Evolutionary conservation across 2,888 invertebrate species (phyloP).

Genomic region (Polydrusus tereticollis): DNA sequence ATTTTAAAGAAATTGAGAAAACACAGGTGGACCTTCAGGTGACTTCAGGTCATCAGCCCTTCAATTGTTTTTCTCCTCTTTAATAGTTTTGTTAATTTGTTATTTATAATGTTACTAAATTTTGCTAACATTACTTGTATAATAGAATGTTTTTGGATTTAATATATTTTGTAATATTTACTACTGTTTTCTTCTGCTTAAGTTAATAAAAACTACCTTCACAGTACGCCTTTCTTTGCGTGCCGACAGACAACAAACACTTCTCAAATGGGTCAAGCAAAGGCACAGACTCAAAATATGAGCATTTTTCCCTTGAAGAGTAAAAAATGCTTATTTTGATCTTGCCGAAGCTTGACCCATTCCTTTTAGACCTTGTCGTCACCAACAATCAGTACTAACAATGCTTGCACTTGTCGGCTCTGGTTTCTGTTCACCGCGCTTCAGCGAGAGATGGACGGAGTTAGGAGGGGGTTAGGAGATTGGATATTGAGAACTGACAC

Average conservation of each 20-base stretch:
- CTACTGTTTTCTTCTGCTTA: neutral
- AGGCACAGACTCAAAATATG: conserved; percentile 24
- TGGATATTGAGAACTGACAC: conserved; percentile 1
- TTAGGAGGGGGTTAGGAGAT: neutral
- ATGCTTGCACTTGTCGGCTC: conserved; percentile 23
- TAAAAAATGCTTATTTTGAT: conserved; percentile 25
- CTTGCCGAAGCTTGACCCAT: conserved; percentile 27
- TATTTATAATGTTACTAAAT: neutral
- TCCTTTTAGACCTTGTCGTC: conserved; percentile 18
- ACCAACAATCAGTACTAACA: conserved; percentile 18
- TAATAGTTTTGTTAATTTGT: neutral
- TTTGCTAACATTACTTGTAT: neutral
- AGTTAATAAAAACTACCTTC: neutral
- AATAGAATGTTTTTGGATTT: neutral
- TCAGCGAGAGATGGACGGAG: neutral
- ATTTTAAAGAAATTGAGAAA: conserved; percentile 26
- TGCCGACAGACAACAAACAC: neutral
- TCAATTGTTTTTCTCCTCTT: conserved; percentile 19
- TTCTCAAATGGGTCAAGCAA: conserved; percentile 23
- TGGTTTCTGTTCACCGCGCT: neutral
- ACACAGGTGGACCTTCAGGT: conserved; percentile 7
- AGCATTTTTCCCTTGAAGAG: conserved; percentile 27
- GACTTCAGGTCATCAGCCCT: conserved; percentile 6
- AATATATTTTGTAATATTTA: too few species aligned
- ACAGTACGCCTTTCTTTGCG: neutral